These are phyloP conservation scores for Sciurus niger DNA, from an alignment of 2,113 vertebrate species.

Conservation along the genomic window DNA sequence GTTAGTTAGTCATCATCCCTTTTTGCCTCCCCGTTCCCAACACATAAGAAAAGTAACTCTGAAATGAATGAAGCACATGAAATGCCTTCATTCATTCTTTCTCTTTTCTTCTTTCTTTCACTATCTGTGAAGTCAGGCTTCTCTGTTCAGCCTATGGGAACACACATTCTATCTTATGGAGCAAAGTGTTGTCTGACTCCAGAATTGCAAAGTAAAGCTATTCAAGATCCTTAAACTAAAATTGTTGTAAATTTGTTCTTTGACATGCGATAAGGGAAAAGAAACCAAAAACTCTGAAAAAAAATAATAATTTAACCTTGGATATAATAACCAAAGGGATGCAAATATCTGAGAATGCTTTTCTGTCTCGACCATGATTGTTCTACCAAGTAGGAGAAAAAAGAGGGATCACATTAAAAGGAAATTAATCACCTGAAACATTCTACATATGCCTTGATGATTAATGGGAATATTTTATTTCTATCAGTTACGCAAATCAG, in stretches of 20 bases:
- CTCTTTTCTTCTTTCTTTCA: neutral
- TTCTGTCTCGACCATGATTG: slow-evolving; percentile 13
- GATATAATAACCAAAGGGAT: neutral
- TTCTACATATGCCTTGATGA: slow-evolving; percentile 77
- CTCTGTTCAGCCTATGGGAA: neutral
- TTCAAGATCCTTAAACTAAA: neutral
- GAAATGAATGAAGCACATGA: neutral
- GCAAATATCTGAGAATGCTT: slow-evolving; percentile 45
- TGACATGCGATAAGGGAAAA: neutral
- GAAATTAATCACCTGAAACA: slow-evolving; percentile 76
- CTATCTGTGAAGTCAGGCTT: neutral
- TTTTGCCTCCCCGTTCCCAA: neutral
- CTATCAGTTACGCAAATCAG: slow-evolving; percentile 79
- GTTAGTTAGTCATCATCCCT: neutral
- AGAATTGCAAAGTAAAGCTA: neutral
- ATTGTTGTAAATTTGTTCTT: neutral
- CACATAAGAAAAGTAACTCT: neutral
- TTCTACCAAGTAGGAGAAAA: neutral
- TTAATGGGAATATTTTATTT: slow-evolving; percentile 78
- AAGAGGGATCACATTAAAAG: slow-evolving; percentile 55
- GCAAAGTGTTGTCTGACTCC: neutral
- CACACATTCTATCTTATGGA: neutral
- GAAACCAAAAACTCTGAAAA: slow-evolving; percentile 48
- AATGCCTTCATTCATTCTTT: neutral
- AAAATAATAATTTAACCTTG: slow-evolving; percentile 38